phyloP scores from a whole-genome alignment of 2,797 vertebrate species.

The Gymnothorax reevesii region DNA sequence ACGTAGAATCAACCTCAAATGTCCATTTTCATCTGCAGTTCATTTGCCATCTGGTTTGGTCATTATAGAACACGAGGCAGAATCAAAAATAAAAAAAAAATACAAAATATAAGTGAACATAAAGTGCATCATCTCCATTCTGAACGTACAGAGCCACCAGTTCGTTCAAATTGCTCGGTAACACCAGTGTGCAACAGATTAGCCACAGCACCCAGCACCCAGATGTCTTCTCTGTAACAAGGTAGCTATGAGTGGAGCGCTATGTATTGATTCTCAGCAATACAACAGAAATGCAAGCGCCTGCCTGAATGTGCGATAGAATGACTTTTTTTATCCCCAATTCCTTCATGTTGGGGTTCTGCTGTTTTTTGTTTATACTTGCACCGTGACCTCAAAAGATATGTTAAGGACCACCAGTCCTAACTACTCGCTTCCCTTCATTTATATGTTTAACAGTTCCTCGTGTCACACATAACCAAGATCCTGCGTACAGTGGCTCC shows the following conservation, averaged over 20 bases:
- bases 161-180: conserved; percentile 48
- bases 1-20: conserved; percentile 32
- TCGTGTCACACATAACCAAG: not conserved
- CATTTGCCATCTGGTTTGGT: conserved; percentile 28
- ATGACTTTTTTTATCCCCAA: not conserved
- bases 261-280: not conserved
- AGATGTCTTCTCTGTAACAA: not conserved
- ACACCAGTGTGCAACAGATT: conserved; percentile 32
- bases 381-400: not conserved
- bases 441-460: not conserved
- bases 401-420: not conserved
- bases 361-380: not conserved
- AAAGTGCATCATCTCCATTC: conserved; percentile 55
- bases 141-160: conserved; percentile 34
- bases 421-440: not conserved
- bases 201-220: not conserved
- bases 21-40: conserved; percentile 30
- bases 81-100: conserved; percentile 25
- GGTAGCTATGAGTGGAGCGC: not conserved
- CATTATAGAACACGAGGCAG: conserved; percentile 20
- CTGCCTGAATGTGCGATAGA: not conserved
- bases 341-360: not conserved
- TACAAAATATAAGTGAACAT: conserved; percentile 46
- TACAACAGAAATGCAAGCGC: not conserved
- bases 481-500: too few relatives aligned